Percentiles rank a stretch among this genome's conserved stretches.
Evolutionary conservation across 2,113 vertebrate genomes (phyloP).

Genomic region (Ginglymostoma cirratum): DNA sequence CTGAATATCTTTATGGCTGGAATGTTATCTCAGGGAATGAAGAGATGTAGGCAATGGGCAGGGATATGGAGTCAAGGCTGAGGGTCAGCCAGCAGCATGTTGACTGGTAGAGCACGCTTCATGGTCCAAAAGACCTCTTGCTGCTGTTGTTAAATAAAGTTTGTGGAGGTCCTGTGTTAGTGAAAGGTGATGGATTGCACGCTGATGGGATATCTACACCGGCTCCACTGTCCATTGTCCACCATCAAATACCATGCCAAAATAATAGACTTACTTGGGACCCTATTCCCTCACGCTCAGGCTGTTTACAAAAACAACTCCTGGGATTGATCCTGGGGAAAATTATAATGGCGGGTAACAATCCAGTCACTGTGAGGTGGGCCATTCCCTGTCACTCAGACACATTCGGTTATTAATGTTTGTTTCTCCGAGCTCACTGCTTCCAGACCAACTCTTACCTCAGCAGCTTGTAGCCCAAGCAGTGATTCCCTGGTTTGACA

Average conservation of each 20-base stretch:
- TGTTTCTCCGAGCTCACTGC: neutral
- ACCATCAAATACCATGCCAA: neutral
- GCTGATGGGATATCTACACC: neutral
- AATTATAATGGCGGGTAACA: too few relatives aligned
- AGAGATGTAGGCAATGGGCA: neutral
- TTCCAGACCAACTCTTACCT: neutral
- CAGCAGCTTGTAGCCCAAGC: neutral
- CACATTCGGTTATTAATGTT: neutral
- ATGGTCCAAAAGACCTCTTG: neutral
- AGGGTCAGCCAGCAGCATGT: neutral
- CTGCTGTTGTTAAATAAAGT: too few relatives aligned
- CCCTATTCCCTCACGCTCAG: neutral
- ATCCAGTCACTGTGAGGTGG: too few relatives aligned
- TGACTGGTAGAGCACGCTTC: neutral
- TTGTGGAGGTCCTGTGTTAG: neutral
- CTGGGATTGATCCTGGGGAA: neutral
- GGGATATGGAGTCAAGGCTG: neutral
- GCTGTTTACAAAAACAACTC: neutral
- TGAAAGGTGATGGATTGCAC: neutral
- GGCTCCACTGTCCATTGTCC: neutral
- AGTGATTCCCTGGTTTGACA: neutral
- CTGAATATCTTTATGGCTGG: neutral
- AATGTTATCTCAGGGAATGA: neutral
- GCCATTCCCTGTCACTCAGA: neutral
- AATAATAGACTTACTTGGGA: neutral